Evolutionary conservation across 2,797 vertebrate genomes (phyloP), one percentile per base, ranked within the genome.

Genomic region (Xenentodon cancila): DNA sequence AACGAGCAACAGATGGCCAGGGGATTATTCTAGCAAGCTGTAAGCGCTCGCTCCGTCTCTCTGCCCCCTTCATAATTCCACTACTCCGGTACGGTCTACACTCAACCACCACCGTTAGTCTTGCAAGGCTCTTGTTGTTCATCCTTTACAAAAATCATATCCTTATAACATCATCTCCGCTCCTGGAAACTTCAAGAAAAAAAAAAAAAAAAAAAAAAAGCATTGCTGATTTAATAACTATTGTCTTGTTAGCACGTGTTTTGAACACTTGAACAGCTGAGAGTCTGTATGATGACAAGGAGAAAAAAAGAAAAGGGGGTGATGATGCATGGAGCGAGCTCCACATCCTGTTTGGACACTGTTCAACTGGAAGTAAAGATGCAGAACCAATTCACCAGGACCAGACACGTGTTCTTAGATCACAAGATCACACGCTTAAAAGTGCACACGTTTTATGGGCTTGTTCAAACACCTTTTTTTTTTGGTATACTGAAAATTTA

Each of bases 1-100:
- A 21, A 77, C 52, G 84, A 70, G 79, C 64, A 91, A 86, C 93
- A 94, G 93, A 94, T 93, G 92, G 93, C 73, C 66, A 62, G 58
- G 70, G 91, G 92, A 94, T 94, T 94, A 94, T 81, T 79, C 77
- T 84, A 54, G 55, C 87, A 88, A 90, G 88, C 89, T 86, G 86
- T 92, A 79, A 86, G 75, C 82, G 66, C 85, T 84, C 84, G 73
- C 79, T 69, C 72, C 2, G 11, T 66, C 71, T 69, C 71, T 66
- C 74, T 79, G 71, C 63, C 69, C 68, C 72, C 75, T 80, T 53
- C 69, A 79, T 86, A 88, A 89, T 89, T 88, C 85, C 84, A 80
- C 84, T 55, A 68, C 75, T 79, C 67, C 43, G 63, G 56, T 62
- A 53, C 71, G 58, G 51, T 46, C 59, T 48, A 40, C 53, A n/a